These are phyloP conservation scores for Agelastica alni DNA, from an alignment of 2,888 invertebrate genomes.

Conservation along the genomic window DNA sequence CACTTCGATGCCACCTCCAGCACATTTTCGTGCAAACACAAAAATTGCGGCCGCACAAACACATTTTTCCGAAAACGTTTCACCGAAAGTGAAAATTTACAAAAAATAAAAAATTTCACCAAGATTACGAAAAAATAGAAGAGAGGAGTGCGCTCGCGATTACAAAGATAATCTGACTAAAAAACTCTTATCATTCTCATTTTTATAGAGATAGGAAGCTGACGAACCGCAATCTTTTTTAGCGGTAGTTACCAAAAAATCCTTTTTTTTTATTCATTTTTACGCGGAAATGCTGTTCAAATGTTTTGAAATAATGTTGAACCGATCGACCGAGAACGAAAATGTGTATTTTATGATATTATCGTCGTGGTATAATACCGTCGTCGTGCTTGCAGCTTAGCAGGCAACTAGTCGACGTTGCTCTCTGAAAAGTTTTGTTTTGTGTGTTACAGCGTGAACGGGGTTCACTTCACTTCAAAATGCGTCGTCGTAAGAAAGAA, in stretches of 20 bases:
- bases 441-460: neutral
- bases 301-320: slow-evolving; percentile 3
- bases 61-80: slow-evolving; percentile 14
- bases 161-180: slow-evolving; percentile 12
- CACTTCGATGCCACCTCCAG: slow-evolving; percentile 27
- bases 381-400: neutral
- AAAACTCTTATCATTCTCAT: slow-evolving; percentile 12
- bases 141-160: neutral
- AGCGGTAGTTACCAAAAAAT: slow-evolving; percentile 1
- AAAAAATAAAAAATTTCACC: neutral
- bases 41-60: slow-evolving; percentile 13
- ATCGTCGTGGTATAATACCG: neutral
- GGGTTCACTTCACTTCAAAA: neutral
- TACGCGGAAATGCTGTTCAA: slow-evolving; percentile 2
- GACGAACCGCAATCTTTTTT: slow-evolving; percentile 9
- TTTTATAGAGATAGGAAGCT: slow-evolving; percentile 18
- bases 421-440: slow-evolving; percentile 3
- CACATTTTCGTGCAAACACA: slow-evolving; percentile 23
- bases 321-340: neutral
- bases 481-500: slow-evolving; percentile 1
- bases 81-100: neutral
- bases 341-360: neutral
- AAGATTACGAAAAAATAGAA: neutral
- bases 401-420: slow-evolving; percentile 1
- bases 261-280: slow-evolving; percentile 13